phyloP scores from a whole-genome alignment of 2,888 invertebrate species.

The Xestia c-nigrum region DNA sequence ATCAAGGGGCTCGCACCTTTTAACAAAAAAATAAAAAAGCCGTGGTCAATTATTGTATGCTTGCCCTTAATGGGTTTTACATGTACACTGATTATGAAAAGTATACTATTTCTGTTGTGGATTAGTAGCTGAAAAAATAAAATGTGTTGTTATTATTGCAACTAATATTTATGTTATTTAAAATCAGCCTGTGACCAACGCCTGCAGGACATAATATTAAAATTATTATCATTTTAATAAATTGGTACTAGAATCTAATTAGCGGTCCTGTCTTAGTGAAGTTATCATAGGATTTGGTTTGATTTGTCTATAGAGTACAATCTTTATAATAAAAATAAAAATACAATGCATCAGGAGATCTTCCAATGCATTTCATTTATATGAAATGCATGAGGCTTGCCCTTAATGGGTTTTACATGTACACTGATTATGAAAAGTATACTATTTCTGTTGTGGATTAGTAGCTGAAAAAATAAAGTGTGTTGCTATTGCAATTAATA shows the following conservation, averaged over 20 bases:
- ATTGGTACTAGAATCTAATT: too few species aligned
- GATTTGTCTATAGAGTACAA: too few species aligned
- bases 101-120: conserved; percentile 73
- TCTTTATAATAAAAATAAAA: too few species aligned
- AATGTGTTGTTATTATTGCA: not conserved
- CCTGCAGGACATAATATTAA: too few species aligned
- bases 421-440: conserved; percentile 80
- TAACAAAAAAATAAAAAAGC: conserved; percentile 80
- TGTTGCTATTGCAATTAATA: not conserved
- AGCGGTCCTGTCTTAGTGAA: too few species aligned
- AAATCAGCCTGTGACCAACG: not conserved
- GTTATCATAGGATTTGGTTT: too few species aligned
- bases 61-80: conserved; percentile 88
- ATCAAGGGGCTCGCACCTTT: conserved; percentile 81
- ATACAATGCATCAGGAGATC: too few species aligned
- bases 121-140: conserved; percentile 31
- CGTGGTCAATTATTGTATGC: conserved; percentile 86
- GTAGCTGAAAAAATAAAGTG: conserved; percentile 18
- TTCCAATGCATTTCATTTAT: too few species aligned
- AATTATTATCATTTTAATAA: not conserved
- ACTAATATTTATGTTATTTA: not conserved
- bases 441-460: conserved; percentile 68
- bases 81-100: conserved; percentile 82
- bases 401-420: conserved; percentile 89
- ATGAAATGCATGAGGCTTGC: too few species aligned